A percentile compares a stretch with the other conserved stretches of the same genome.
These are phyloP conservation scores for Sinhomidia bicolor DNA, from an alignment of 2,888 invertebrate genomes.

Conservation along the genomic window DNA sequence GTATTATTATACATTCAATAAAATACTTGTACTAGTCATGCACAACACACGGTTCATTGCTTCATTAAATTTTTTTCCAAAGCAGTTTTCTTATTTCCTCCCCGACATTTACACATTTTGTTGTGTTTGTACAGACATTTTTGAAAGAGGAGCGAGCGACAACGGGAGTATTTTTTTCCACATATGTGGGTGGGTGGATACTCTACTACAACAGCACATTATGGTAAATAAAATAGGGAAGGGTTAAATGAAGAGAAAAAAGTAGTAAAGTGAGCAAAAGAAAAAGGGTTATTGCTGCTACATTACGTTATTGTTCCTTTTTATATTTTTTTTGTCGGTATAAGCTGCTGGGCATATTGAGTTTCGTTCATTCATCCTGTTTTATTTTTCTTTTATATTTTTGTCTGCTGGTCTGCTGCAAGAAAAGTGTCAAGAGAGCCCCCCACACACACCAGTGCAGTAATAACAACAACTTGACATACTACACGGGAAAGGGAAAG, in stretches of 20 bases:
- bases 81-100: background rate
- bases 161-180: background rate
- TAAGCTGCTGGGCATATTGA: slow-evolving; percentile 11
- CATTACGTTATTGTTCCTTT: background rate
- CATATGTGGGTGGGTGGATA: slow-evolving; percentile 21
- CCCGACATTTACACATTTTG: slow-evolving; percentile 51
- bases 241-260: slow-evolving; percentile 31
- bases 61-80: slow-evolving; percentile 47
- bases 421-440: slow-evolving; percentile 61
- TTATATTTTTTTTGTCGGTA: too few species aligned
- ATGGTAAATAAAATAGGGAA: slow-evolving; percentile 17
- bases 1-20: too few species aligned
- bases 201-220: too few species aligned
- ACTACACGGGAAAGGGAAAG: background rate
- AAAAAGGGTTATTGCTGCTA: slow-evolving; percentile 9
- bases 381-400: too few species aligned
- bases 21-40: too few species aligned
- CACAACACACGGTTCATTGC: slow-evolving; percentile 51
- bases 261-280: slow-evolving; percentile 7
- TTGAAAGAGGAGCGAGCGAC: background rate
- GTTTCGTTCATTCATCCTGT: background rate
- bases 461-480: slow-evolving; percentile 50
- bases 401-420: background rate
- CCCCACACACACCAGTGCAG: slow-evolving; percentile 25
- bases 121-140: background rate